Evolutionary conservation across 2,888 invertebrate genomes (phyloP).

Genomic region (Hydrotaea diabolus): DNA sequence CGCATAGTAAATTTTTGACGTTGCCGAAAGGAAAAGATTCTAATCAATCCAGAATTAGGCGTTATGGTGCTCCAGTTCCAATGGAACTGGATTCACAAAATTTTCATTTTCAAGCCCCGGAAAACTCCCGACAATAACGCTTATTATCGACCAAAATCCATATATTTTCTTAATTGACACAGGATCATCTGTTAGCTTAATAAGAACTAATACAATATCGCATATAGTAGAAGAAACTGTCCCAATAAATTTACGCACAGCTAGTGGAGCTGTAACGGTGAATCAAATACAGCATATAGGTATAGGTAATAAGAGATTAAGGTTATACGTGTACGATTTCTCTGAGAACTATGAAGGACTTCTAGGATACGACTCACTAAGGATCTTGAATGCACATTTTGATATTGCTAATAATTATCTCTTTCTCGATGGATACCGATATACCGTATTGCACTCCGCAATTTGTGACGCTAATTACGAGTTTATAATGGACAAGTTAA

Average conservation of each 20-base stretch:
- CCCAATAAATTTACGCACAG: slow-evolving; percentile 47
- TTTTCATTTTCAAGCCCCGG: slow-evolving; percentile 53
- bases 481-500: too few relatives aligned
- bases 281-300: slow-evolving; percentile 36
- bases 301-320: neutral
- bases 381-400: too few relatives aligned
- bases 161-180: slow-evolving; percentile 52
- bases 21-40: slow-evolving; percentile 45
- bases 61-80: slow-evolving; percentile 44
- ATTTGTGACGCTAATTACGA: too few relatives aligned
- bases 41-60: slow-evolving; percentile 52
- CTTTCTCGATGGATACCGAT: too few relatives aligned
- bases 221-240: slow-evolving; percentile 31
- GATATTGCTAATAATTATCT: too few relatives aligned
- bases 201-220: slow-evolving; percentile 37
- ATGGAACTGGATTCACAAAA: slow-evolving; percentile 52
- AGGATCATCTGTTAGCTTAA: slow-evolving; percentile 51
- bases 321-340: slow-evolving; percentile 43
- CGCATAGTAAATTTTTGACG: too few relatives aligned
- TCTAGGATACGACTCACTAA: slow-evolving; percentile 44
- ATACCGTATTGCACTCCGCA: too few relatives aligned
- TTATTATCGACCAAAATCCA: too few relatives aligned
- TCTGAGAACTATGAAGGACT: slow-evolving; percentile 54
- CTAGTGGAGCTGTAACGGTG: slow-evolving; percentile 24
- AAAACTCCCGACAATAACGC: slow-evolving; percentile 42